Evolutionary conservation across 2,888 invertebrate species (phyloP), one percentile per base, ranked within the genome.

Genomic region (Poecilobothrus nobilitatus): DNA sequence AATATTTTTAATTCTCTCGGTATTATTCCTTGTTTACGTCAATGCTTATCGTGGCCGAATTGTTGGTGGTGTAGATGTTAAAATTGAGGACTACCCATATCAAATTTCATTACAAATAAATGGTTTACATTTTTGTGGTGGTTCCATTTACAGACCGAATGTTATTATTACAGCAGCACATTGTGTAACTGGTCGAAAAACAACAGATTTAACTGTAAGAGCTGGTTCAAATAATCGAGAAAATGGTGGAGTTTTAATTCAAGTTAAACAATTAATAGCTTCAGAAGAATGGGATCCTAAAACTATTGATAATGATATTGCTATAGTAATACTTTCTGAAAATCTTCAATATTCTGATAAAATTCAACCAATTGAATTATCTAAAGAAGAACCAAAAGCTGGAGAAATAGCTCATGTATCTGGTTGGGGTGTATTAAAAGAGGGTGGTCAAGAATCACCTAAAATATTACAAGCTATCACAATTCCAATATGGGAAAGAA

Each of bases 311-410:
- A 66, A 66, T 66, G 66, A 66, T 44, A 66, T 66, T 44, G 66
- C 8, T 6, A 33, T 66, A 44, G 15, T 66, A 10, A 15, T 12
- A 4, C 9, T 66, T n/a, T 6, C 21, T n/a, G 15, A 44, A 44
- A 34, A 34, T 33, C 20, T 66, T 15, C 21, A 44, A 22, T 66
- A 22, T 66, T 22, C 41, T 12, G 44, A 66, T 66, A 44, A 41
- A 10, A 66, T 66, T 66, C 20, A 66, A 66, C 22, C 66, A 44
- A 33, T 37, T 8, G 41, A 66, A 66, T 44, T 66, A 22, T 20
- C 66, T 4, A 77, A 73, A 18, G 65, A 63, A 44, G 20, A 41
- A 61, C 12, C 68, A 10, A 53, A 34, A 44, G 62, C 62, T 18
- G 65, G 65, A n/a, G 8, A 37, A 37, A 18, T 33, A 9, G 34